Evolutionary conservation across 2,797 vertebrate species (phyloP).

Genomic region (Falco cherrug): DNA sequence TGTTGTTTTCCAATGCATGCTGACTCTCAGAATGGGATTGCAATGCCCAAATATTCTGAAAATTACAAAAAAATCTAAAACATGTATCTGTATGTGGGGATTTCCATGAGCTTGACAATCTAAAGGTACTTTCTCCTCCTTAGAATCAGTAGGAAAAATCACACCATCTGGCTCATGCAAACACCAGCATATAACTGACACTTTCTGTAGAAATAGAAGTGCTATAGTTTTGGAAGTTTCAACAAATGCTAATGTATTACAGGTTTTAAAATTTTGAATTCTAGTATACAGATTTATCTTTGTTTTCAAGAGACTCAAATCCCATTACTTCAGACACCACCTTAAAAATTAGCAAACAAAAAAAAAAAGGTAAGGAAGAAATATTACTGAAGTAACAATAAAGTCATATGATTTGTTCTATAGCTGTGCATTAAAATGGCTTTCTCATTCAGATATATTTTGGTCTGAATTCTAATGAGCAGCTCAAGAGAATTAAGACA

Average conservation of each 20-base stretch:
- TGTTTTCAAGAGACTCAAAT: neutral
- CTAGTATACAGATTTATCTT: neutral
- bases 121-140: slow-evolving; percentile 84
- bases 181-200: slow-evolving; percentile 82
- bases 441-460: neutral
- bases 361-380: neutral
- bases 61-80: neutral
- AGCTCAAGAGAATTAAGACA: neutral
- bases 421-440: neutral
- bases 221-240: neutral
- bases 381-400: neutral
- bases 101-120: slow-evolving; percentile 83
- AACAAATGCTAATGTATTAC: neutral
- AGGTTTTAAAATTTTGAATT: neutral
- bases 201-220: slow-evolving; percentile 72
- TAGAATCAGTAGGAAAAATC: slow-evolving; percentile 83
- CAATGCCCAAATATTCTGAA: neutral
- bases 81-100: slow-evolving; percentile 80
- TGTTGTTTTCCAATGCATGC: neutral
- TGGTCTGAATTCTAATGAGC: neutral
- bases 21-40: neutral
- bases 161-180: slow-evolving; percentile 81
- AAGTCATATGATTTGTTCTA: neutral
- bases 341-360: neutral
- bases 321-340: neutral